Conservation (phyloP, 2,797 vertebrate species). For the Neosalanx taihuensis region DNA sequence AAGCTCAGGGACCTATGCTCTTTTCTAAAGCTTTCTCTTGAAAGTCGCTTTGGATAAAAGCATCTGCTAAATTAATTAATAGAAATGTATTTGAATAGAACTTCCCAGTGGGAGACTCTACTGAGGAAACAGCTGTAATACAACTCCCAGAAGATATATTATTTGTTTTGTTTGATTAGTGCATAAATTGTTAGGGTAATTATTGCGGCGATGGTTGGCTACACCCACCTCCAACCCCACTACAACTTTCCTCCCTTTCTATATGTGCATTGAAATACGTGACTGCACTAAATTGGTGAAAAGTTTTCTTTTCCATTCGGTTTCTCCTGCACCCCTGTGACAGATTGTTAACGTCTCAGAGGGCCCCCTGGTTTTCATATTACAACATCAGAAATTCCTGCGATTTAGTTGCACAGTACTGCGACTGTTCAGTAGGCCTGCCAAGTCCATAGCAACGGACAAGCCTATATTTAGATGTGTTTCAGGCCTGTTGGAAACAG, state of each 20-base stretch:
- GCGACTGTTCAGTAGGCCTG: slow-evolving; percentile 60
- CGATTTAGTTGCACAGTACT: slow-evolving; percentile 62
- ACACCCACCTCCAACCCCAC: not conserved
- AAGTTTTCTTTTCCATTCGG: slow-evolving; percentile 66
- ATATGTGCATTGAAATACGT: slow-evolving; percentile 20
- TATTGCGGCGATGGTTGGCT: not conserved
- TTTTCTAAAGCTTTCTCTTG: too few relatives aligned
- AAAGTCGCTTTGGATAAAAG: too few relatives aligned
- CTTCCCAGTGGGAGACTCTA: too few relatives aligned
- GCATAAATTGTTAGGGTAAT: not conserved
- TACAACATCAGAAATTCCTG: slow-evolving; percentile 72
- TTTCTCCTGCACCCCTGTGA: slow-evolving; percentile 54
- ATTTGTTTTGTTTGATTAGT: not conserved
- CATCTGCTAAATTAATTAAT: too few relatives aligned
- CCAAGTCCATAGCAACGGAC: slow-evolving; percentile 64
- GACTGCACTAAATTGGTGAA: slow-evolving; percentile 44
- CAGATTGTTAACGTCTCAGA: slow-evolving; percentile 60
- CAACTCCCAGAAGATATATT: too few relatives aligned
- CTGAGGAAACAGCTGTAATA: too few relatives aligned
- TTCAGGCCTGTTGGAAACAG: slow-evolving; percentile 54
- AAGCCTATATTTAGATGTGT: slow-evolving; percentile 71
- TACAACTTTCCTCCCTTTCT: not conserved
- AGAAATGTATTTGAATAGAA: too few relatives aligned
- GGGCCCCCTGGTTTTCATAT: slow-evolving; percentile 66
- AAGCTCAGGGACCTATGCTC: too few relatives aligned